A percentile compares a stretch with the other conserved stretches of the same genome.
phyloP scores from a whole-genome alignment of 2,888 invertebrate species.

The Pachliopta kotzebuea region DNA sequence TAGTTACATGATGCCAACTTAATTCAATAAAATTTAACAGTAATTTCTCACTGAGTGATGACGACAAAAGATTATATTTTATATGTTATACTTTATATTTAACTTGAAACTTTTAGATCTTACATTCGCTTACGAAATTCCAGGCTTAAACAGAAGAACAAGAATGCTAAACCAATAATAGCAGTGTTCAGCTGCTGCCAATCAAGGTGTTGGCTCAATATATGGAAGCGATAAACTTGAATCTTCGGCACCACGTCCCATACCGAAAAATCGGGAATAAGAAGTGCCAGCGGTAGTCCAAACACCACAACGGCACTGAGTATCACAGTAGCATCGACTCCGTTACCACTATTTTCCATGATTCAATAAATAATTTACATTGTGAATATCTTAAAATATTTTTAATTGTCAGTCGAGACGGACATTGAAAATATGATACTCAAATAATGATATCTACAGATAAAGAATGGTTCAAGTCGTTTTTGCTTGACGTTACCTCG shows the following conservation, averaged over 20 bases:
- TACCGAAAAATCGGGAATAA: conserved; percentile 61
- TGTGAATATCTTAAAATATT: conserved; percentile 13
- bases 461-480: not conserved
- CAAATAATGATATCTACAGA: not conserved
- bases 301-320: conserved; percentile 51
- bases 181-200: conserved; percentile 60
- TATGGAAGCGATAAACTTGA: conserved; percentile 52
- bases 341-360: conserved; percentile 24
- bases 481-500: not conserved
- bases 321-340: conserved; percentile 36
- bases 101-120: conserved; percentile 31
- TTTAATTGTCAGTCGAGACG: not conserved
- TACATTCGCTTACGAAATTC: conserved; percentile 68
- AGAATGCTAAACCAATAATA: conserved; percentile 43
- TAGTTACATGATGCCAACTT: too few relatives aligned
- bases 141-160: conserved; percentile 63
- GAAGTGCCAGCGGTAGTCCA: conserved; percentile 58
- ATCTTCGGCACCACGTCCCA: conserved; percentile 66
- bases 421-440: not conserved
- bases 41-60: too few relatives aligned
- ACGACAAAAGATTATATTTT: too few relatives aligned
- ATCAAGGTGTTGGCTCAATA: conserved; percentile 50
- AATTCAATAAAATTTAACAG: too few relatives aligned
- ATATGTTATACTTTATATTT: too few relatives aligned
- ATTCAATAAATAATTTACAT: conserved; percentile 16